Percentiles rank a stretch among this genome's conserved stretches.
These are phyloP conservation scores for Cydia strobilella DNA, from an alignment of 1,140 invertebrate species.

Conservation along the genomic window DNA sequence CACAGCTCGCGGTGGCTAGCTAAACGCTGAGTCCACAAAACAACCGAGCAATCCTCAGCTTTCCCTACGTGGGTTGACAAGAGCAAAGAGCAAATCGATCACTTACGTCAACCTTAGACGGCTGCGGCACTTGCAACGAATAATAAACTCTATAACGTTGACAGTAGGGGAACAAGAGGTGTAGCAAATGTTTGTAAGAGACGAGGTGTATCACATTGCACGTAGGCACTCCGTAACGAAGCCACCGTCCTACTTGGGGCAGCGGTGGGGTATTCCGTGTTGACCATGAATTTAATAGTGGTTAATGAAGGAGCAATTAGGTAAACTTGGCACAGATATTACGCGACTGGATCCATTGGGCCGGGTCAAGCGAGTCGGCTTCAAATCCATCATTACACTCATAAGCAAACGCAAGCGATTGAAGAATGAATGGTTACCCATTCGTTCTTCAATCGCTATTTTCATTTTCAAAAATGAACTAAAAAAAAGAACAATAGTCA, in stretches of 20 bases:
- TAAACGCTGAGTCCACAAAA: constrained; percentile 50
- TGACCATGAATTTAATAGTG: constrained; percentile 46
- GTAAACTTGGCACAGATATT: constrained; percentile 36
- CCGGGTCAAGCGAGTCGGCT: constrained; percentile 1
- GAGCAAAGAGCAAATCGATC: constrained; percentile 44
- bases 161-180: constrained; percentile 34
- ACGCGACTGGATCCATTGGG: constrained; percentile 5
- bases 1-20: constrained; percentile 39
- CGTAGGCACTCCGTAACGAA: constrained; percentile 44
- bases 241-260: constrained; percentile 45
- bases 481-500: too few species aligned
- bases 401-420: neutral
- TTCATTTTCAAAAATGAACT: neutral
- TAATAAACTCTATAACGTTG: constrained; percentile 38
- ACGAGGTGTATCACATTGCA: constrained; percentile 35
- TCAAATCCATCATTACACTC: neutral
- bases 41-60: constrained; percentile 43
- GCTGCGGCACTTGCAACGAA: constrained; percentile 26
- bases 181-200: neutral
- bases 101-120: constrained; percentile 39
- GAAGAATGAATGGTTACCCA: too few species aligned
- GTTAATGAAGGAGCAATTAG: constrained; percentile 42
- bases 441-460: neutral
- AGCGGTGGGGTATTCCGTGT: constrained; percentile 47
- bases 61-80: constrained; percentile 45